phyloP scores from a whole-genome alignment of 2,797 vertebrate species.

The Limnodromus scolopaceus region DNA sequence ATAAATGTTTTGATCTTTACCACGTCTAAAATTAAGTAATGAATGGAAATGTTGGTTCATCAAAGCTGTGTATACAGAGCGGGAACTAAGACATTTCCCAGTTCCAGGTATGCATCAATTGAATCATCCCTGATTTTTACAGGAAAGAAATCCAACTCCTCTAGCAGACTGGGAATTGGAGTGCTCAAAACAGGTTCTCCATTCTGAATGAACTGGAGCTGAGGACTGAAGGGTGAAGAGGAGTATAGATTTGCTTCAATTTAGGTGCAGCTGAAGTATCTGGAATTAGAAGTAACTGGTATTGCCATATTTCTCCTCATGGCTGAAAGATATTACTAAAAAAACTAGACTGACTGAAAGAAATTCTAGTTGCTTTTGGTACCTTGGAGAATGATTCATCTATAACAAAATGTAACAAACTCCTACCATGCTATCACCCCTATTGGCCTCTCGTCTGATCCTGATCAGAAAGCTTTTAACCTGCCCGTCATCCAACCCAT shows the following conservation, averaged over 20 bases:
- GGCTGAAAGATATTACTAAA: not conserved
- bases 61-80: not conserved
- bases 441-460: not conserved
- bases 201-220: not conserved
- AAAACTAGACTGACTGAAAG: not conserved
- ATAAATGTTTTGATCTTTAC: not conserved
- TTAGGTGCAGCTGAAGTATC: not conserved
- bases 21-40: not conserved
- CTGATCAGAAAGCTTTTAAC: not conserved
- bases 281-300: not conserved
- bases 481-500: not conserved
- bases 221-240: not conserved
- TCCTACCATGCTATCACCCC: not conserved
- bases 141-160: not conserved
- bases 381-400: not conserved
- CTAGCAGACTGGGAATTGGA: not conserved
- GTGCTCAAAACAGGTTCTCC: not conserved
- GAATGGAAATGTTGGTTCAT: not conserved
- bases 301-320: not conserved
- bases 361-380: constrained; percentile 29
- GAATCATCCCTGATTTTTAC: not conserved
- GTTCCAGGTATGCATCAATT: not conserved
- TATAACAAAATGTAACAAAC: not conserved
- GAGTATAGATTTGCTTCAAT: not conserved
- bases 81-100: not conserved